Evolutionary conservation across 1,140 invertebrate species (phyloP).

Genomic region (Brachionus koreanus): DNA sequence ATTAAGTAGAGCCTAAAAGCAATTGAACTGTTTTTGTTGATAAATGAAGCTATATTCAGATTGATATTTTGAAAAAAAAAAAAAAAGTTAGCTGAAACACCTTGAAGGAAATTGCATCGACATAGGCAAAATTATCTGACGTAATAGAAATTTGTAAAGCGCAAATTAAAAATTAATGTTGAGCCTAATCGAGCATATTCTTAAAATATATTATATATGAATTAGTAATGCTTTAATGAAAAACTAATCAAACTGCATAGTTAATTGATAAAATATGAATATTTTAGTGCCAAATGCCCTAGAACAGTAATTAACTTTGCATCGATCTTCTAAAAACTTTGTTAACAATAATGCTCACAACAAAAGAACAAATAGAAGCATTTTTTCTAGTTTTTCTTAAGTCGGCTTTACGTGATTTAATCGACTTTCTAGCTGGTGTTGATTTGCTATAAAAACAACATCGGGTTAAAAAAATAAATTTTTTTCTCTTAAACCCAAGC

Average conservation of each 20-base stretch:
- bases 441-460: neutral
- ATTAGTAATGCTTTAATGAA: neutral
- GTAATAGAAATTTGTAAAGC: neutral
- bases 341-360: neutral
- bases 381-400: neutral
- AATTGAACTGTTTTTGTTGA: too few species aligned
- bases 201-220: neutral
- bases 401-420: neutral
- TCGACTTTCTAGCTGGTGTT: neutral
- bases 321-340: neutral
- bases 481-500: neutral
- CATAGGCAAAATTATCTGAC: neutral
- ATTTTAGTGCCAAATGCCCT: neutral
- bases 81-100: neutral
- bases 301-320: neutral
- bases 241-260: neutral
- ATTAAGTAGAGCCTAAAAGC: too few species aligned
- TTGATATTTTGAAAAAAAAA: neutral
- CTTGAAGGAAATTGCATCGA: neutral
- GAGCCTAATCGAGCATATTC: neutral
- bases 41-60: neutral
- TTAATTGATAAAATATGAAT: neutral
- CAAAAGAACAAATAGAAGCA: neutral
- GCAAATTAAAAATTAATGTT: neutral
- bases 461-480: neutral